Conservation (phyloP, 2,113 vertebrate species). For the Microtus montanus region DNA sequence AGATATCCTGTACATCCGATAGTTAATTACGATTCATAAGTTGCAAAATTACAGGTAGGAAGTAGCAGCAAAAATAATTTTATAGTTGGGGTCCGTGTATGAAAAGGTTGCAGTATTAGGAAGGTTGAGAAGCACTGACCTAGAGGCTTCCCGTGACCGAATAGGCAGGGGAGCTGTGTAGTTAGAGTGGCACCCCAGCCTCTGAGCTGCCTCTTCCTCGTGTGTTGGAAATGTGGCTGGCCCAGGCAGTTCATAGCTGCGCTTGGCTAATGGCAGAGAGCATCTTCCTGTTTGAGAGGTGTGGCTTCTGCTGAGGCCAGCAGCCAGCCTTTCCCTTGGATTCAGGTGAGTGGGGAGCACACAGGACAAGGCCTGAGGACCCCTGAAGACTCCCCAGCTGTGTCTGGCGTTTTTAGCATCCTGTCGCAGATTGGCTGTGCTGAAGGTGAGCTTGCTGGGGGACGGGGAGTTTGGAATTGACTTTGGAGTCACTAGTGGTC, state of each 20-base stretch:
- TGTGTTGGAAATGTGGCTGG: background rate
- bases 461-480: background rate
- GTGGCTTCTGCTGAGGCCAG: background rate
- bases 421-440: background rate
- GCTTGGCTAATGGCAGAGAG: background rate
- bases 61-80: background rate
- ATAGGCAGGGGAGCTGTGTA: background rate
- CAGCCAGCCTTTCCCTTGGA: background rate
- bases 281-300: background rate
- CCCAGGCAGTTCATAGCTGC: too few relatives aligned
- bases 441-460: background rate
- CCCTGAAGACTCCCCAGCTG: background rate
- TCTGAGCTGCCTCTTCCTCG: accelerated
- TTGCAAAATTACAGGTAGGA: background rate
- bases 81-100: background rate
- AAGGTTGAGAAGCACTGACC: background rate
- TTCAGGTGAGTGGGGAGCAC: background rate
- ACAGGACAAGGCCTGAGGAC: background rate
- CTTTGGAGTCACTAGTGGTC: background rate
- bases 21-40: background rate
- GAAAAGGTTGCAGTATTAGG: background rate
- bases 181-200: background rate
- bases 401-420: background rate
- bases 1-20: background rate
- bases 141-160: accelerated